Conservation (phyloP, 2,113 vertebrate species). For the Bujurquina vittata region DNA sequence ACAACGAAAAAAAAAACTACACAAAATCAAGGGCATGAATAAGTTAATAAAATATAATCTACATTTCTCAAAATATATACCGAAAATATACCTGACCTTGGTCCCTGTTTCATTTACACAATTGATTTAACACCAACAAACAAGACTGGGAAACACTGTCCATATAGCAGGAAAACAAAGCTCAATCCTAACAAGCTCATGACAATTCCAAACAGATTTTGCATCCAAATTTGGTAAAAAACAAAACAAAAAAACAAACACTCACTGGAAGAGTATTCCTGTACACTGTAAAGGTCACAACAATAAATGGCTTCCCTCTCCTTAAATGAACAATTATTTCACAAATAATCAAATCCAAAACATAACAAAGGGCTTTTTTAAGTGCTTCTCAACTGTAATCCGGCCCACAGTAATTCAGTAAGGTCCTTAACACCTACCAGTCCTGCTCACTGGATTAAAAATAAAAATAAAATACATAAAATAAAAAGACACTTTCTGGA, state of each 20-base stretch:
- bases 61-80: conserved; percentile 77
- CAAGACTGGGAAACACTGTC: conserved; percentile 21
- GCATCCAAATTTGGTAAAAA: not conserved
- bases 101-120: conserved; percentile 72
- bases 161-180: not conserved
- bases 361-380: not conserved
- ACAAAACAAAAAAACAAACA: not conserved
- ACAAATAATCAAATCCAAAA: conserved; percentile 10
- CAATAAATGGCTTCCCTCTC: conserved; percentile 28
- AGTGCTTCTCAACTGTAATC: conserved; percentile 36
- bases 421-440: conserved; percentile 13
- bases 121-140: conserved; percentile 49
- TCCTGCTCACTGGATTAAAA: not conserved
- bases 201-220: conserved; percentile 29
- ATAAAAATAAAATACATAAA: not conserved
- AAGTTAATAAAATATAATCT: conserved; percentile 85
- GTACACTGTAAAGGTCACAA: not conserved
- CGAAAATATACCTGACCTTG: conserved; percentile 79
- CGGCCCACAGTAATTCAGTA: not conserved
- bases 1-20: conserved; percentile 51
- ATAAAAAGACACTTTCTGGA: not conserved
- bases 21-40: conserved; percentile 74
- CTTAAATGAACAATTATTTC: not conserved
- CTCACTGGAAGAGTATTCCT: not conserved
- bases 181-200: conserved; percentile 43